Percentiles rank a stretch among this genome's conserved stretches.
Conservation (phyloP, 2,888 invertebrate species). For the Callyntrura guangdongensis region DNA sequence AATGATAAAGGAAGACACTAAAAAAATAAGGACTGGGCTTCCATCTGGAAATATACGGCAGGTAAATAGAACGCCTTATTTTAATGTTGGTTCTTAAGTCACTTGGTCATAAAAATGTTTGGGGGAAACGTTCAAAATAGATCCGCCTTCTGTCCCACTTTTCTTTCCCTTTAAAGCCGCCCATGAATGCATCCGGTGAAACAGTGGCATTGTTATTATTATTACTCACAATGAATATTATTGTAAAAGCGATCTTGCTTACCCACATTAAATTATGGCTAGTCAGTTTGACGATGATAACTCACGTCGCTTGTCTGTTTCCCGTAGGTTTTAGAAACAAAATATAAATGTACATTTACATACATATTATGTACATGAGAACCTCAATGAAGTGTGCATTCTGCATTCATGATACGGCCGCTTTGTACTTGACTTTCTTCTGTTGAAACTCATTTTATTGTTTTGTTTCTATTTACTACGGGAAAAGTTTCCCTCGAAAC, state of each 20-base stretch:
- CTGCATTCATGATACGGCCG: too few species aligned
- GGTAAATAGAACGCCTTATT: neutral
- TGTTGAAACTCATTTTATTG: conserved; percentile 15
- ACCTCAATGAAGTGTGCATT: too few species aligned
- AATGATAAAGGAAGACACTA: too few species aligned
- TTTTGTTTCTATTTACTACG: conserved; percentile 23
- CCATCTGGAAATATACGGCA: neutral
- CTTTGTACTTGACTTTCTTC: neutral
- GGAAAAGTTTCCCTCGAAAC: conserved; percentile 25
- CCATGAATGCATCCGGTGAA: neutral
- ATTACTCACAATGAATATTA: neutral
- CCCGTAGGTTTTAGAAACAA: too few species aligned
- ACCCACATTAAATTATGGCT: neutral
- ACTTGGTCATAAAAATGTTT: neutral
- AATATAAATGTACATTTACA: too few species aligned
- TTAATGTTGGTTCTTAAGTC: neutral
- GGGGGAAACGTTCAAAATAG: too few species aligned
- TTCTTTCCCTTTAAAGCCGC: neutral
- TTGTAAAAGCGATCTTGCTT: too few species aligned
- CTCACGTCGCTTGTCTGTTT: too few species aligned
- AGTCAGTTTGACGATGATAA: neutral
- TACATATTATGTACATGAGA: too few species aligned
- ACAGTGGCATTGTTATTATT: neutral
- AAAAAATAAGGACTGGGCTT: neutral
- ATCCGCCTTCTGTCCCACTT: conserved; percentile 22